Evolutionary conservation across 2,113 vertebrate species (phyloP).

Genomic region (Dinomys branickii): DNA sequence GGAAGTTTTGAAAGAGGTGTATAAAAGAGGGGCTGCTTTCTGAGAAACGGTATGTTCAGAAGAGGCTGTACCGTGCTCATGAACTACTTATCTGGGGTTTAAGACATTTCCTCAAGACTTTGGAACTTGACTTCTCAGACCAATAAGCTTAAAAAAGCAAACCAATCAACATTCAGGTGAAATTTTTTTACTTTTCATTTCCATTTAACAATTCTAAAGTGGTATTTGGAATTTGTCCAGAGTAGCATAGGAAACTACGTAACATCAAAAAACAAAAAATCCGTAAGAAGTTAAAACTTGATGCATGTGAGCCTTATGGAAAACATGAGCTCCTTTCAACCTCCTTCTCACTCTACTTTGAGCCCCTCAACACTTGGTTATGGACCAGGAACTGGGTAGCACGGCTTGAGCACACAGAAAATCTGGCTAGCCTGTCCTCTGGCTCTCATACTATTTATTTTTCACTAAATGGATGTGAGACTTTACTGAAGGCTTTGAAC

Average conservation of each 20-base stretch:
- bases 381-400: not conserved
- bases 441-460: not conserved
- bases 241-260: not conserved
- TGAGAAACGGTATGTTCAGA: slow-evolving; percentile 14
- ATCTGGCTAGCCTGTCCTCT: not conserved
- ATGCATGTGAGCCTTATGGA: not conserved
- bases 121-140: not conserved
- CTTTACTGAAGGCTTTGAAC: not conserved
- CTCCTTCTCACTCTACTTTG: not conserved
- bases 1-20: not conserved
- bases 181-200: not conserved
- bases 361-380: not conserved
- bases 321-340: not conserved
- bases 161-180: not conserved
- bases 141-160: slow-evolving; percentile 22
- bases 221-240: not conserved
- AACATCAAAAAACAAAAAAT: not conserved
- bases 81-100: not conserved
- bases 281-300: not conserved
- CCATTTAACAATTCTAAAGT: not conserved
- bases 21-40: not conserved
- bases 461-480: not conserved
- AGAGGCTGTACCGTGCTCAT: not conserved
- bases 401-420: too few relatives aligned
- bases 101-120: not conserved